Conservation (phyloP, 2,888 invertebrate species). For the Xestia sexstrigata region DNA sequence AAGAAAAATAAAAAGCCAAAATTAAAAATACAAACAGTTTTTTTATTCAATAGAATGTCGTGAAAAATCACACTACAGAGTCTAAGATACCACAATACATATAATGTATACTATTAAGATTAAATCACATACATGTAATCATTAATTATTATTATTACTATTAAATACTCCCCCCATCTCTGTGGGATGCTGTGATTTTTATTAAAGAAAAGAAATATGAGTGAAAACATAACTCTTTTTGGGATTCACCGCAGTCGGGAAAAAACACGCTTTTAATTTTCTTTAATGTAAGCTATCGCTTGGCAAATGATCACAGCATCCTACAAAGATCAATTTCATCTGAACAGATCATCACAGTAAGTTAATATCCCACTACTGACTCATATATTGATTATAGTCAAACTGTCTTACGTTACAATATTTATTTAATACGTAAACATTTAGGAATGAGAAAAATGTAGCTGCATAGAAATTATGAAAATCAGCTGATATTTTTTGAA, state of each 20-base stretch:
- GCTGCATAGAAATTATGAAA: constrained; percentile 7
- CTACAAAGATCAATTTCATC: constrained; percentile 22
- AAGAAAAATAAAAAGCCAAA: constrained; percentile 55
- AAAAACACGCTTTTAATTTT: background rate
- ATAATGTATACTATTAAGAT: constrained; percentile 67
- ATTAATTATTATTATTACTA: constrained; percentile 39
- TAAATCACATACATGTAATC: constrained; percentile 68
- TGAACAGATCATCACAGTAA: constrained; percentile 60
- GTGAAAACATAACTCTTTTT: background rate
- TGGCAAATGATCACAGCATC: constrained; percentile 42
- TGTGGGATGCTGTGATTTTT: constrained; percentile 12
- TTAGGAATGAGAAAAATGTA: constrained; percentile 38
- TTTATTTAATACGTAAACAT: constrained; percentile 23
- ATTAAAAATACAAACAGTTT: constrained; percentile 65
- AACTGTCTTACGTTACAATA: constrained; percentile 17
- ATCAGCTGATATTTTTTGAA: constrained; percentile 6
- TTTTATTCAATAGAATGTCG: constrained; percentile 64
- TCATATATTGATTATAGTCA: constrained; percentile 6
- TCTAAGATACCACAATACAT: constrained; percentile 64
- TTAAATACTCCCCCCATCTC: constrained; percentile 26
- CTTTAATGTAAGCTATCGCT: background rate
- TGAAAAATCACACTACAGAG: constrained; percentile 66
- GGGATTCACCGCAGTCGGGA: background rate
- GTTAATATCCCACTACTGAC: constrained; percentile 51
- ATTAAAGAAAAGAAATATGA: background rate